Percentiles rank a stretch among this genome's conserved stretches.
Evolutionary conservation across 2,888 invertebrate genomes (phyloP).

Genomic region (Diarsia mendica): DNA sequence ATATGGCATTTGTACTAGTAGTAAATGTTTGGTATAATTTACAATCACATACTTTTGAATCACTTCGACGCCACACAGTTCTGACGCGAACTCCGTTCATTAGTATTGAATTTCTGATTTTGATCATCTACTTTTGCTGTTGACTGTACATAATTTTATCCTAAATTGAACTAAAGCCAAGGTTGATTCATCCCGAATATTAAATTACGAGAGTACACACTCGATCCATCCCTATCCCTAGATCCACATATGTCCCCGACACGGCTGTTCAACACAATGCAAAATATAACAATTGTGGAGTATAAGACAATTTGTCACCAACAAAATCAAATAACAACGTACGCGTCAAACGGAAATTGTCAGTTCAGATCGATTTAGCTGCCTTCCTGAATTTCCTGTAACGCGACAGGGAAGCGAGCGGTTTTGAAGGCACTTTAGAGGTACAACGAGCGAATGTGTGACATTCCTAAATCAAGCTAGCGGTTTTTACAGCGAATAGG

Average conservation of each 20-base stretch:
- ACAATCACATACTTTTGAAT: no score
- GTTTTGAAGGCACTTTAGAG: constrained; percentile 3
- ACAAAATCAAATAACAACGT: constrained; percentile 1
- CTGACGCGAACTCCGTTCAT: no score
- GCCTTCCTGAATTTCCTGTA: constrained; percentile 1
- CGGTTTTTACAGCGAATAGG: constrained; percentile 8
- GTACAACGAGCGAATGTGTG: neutral
- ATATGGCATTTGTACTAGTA: no score
- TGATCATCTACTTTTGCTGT: no score
- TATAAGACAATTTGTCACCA: neutral
- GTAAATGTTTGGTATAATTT: no score
- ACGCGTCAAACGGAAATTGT: constrained; percentile 4
- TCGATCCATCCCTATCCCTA: neutral
- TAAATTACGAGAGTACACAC: no score
- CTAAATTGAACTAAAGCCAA: no score
- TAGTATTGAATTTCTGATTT: no score
- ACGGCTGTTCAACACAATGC: neutral
- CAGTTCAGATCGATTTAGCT: constrained; percentile 8
- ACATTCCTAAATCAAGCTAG: constrained; percentile 16
- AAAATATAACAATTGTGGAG: neutral
- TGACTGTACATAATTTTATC: no score
- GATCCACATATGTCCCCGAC: neutral
- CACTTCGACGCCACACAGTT: no score
- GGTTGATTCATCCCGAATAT: no score
- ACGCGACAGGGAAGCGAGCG: neutral